phyloP scores from a whole-genome alignment of 37 sponge, comb jelly and placozoan species.

The Chondrosia reniformis region DNA sequence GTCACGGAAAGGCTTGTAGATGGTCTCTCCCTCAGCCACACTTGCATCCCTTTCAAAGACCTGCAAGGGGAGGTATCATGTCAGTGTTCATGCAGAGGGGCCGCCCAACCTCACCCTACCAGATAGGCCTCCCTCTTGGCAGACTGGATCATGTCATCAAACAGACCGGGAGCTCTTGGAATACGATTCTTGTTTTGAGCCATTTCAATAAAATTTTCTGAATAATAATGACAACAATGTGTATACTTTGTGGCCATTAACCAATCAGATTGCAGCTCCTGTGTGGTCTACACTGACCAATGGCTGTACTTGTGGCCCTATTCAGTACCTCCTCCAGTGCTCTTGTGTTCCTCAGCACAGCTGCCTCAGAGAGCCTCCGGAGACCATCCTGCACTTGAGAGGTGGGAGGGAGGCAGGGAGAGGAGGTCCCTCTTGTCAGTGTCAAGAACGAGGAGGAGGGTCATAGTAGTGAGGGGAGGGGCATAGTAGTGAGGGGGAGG shows the following conservation, averaged over 20 bases:
- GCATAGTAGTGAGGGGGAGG: too few relatives aligned
- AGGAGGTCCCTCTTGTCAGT: not conserved
- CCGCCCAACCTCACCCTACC: conserved; percentile 35
- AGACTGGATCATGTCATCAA: conserved; percentile 13
- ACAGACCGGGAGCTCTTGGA: conserved; percentile 35
- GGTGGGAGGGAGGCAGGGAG: not conserved
- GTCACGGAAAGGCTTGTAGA: conserved; percentile 20
- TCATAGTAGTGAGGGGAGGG: too few relatives aligned
- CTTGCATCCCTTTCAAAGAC: conserved; percentile 46
- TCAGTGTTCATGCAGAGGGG: not conserved
- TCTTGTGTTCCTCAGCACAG: conserved; percentile 53
- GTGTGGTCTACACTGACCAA: conserved; percentile 29
- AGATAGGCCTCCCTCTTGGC: conserved; percentile 19
- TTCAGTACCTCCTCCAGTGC: conserved; percentile 50
- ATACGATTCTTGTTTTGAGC: conserved; percentile 41
- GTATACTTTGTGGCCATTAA: not conserved
- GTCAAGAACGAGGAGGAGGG: too few relatives aligned
- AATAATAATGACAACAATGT: not conserved
- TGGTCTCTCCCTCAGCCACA: conserved; percentile 39
- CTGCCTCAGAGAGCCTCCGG: conserved; percentile 43
- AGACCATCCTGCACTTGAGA: conserved; percentile 44
- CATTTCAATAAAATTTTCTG: conserved; percentile 43
- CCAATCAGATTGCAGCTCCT: not conserved
- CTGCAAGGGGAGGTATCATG: conserved; percentile 22
- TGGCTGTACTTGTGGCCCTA: conserved; percentile 38